Evolutionary conservation across 2,113 vertebrate species (phyloP).

Genomic region (Pygathrix nemaeus): DNA sequence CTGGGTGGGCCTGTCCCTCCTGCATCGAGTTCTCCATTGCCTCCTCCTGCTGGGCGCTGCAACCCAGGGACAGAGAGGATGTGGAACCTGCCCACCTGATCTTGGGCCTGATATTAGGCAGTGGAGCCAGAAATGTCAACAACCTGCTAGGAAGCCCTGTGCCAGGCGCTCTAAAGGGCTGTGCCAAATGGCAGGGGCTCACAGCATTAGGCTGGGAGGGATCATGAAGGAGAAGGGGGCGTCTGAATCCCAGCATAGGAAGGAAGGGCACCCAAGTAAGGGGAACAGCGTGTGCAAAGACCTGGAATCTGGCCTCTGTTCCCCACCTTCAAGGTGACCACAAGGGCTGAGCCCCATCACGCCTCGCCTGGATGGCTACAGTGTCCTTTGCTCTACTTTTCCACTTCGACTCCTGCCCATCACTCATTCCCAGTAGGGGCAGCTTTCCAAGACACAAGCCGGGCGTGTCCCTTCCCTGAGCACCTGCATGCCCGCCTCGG

Average conservation of each 20-base stretch:
- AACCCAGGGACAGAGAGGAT: background rate
- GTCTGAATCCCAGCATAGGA: background rate
- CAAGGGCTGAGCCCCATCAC: accelerated
- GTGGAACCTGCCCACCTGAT: background rate
- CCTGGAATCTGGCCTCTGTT: background rate
- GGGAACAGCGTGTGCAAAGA: background rate
- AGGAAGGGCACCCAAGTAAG: background rate
- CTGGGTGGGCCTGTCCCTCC: background rate
- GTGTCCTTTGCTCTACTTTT: background rate
- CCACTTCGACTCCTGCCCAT: accelerated
- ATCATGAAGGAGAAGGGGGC: background rate
- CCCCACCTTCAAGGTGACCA: background rate
- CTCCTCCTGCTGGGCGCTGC: background rate
- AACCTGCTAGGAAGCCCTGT: background rate
- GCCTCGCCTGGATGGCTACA: background rate
- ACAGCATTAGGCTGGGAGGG: background rate
- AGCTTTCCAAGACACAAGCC: background rate
- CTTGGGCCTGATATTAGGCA: background rate
- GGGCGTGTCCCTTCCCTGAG: too few relatives aligned
- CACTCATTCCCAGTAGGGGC: background rate
- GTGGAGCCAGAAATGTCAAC: background rate
- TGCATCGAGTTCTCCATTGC: background rate
- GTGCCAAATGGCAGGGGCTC: background rate
- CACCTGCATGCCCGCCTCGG: too few relatives aligned
- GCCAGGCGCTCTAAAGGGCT: background rate